These are phyloP conservation scores for Aporrectodea caliginosa DNA, from an alignment of 1,140 invertebrate genomes.

Conservation along the genomic window DNA sequence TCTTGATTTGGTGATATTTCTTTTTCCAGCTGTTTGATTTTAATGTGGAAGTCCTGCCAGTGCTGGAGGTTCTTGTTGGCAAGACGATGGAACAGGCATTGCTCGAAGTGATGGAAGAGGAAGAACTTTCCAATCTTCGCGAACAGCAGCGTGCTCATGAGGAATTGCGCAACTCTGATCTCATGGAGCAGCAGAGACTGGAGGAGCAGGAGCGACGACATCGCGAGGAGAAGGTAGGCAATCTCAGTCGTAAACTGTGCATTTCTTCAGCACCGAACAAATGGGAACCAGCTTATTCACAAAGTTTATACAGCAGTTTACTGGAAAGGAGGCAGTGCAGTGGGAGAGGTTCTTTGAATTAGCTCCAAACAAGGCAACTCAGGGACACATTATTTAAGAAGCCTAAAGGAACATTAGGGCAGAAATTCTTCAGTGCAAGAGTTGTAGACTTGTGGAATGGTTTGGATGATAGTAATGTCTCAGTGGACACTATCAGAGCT, in stretches of 20 bases:
- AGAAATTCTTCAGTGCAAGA: too few relatives aligned
- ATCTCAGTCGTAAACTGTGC: slow-evolving; percentile 12
- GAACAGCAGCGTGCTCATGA: slow-evolving; percentile 75
- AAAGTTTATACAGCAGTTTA: neutral
- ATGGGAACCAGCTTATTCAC: neutral
- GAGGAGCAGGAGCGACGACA: slow-evolving; percentile 67
- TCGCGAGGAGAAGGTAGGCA: slow-evolving; percentile 59
- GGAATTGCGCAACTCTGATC: slow-evolving; percentile 68
- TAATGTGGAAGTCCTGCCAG: slow-evolving; percentile 79
- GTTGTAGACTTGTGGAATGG: too few relatives aligned
- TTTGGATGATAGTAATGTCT: too few relatives aligned
- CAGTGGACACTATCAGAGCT: too few relatives aligned
- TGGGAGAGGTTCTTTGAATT: neutral
- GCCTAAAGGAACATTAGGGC: too few relatives aligned
- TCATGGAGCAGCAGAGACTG: slow-evolving; percentile 70
- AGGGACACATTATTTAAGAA: too few relatives aligned
- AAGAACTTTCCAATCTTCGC: slow-evolving; percentile 64
- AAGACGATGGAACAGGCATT: slow-evolving; percentile 82
- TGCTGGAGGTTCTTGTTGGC: slow-evolving; percentile 79
- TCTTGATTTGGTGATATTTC: too few relatives aligned
- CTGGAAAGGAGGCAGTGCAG: neutral
- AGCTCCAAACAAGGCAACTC: too few relatives aligned
- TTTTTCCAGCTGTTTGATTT: slow-evolving; percentile 65
- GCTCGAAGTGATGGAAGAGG: slow-evolving; percentile 66
- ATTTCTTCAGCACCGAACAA: too few relatives aligned